phyloP scores from a whole-genome alignment of 2,113 vertebrate species.

The Urocynchramus pylzowi region DNA sequence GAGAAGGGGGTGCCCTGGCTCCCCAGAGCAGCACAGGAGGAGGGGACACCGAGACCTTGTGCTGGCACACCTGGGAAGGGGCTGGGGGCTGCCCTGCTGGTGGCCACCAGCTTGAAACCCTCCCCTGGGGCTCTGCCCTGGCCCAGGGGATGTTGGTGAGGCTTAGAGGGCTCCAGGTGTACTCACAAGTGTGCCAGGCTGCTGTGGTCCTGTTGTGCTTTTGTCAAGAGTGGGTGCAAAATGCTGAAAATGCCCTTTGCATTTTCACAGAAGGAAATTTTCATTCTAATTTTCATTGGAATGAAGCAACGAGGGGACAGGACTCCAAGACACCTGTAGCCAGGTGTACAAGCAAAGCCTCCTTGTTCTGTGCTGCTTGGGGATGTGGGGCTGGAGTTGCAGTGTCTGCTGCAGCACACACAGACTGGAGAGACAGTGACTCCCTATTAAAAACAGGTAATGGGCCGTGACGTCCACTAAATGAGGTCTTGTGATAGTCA shows the following conservation, averaged over 20 bases:
- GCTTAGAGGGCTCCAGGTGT: rapidly evolving
- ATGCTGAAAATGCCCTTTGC: neutral
- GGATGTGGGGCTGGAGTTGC: neutral
- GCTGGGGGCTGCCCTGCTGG: neutral
- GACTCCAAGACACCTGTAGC: neutral
- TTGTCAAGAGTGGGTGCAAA: neutral
- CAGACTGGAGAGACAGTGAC: neutral
- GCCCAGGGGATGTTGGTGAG: rapidly evolving
- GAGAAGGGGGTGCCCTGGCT: neutral
- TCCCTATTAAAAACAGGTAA: constrained; percentile 54
- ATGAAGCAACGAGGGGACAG: neutral
- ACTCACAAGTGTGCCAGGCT: neutral
- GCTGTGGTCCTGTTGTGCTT: rapidly evolving
- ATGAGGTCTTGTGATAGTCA: constrained; percentile 60
- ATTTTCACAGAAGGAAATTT: neutral
- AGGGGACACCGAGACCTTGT: rapidly evolving
- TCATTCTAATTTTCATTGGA: rapidly evolving
- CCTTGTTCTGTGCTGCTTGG: neutral
- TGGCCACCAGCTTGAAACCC: rapidly evolving
- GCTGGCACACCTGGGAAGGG: rapidly evolving
- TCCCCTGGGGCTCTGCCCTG: neutral
- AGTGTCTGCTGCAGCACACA: neutral
- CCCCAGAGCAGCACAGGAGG: rapidly evolving
- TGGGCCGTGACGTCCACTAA: constrained; percentile 54
- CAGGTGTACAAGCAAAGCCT: neutral